A percentile compares a stretch with the other conserved stretches of the same genome.
Conservation (phyloP, 2,113 vertebrate genomes). For the Prunella fulvescens region DNA sequence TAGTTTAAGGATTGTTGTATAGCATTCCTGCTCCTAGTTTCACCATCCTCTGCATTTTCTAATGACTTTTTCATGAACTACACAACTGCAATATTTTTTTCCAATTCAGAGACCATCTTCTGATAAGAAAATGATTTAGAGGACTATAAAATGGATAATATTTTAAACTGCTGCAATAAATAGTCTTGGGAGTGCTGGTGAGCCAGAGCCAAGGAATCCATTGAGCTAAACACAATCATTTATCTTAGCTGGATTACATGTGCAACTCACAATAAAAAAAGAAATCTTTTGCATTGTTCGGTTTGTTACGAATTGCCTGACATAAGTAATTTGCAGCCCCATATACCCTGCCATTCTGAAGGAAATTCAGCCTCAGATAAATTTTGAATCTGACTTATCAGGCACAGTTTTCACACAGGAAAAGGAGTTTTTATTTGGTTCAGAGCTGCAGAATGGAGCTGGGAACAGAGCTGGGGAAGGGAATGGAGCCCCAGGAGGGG, state of each 20-base stretch:
- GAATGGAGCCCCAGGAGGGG: fast-evolving
- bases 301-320: background rate
- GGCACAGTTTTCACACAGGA: background rate
- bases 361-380: background rate
- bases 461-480: background rate
- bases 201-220: conserved; percentile 1
- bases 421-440: background rate
- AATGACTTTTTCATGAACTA: background rate
- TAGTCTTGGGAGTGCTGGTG: background rate
- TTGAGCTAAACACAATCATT: conserved; percentile 34
- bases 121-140: conserved; percentile 53
- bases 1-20: background rate
- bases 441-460: background rate
- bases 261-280: background rate
- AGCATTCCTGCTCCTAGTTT: background rate
- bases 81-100: background rate
- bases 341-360: background rate
- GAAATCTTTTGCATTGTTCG: background rate
- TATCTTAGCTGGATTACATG: conserved; percentile 10
- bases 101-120: background rate
- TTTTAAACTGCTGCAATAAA: conserved; percentile 42
- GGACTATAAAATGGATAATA: background rate
- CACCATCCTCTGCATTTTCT: background rate
- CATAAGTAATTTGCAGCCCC: background rate
- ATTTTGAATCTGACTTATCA: background rate